Base-by-base conservation (phyloP, 2,797 vertebrate species). In the Melanotaenia nigrans region DNA sequence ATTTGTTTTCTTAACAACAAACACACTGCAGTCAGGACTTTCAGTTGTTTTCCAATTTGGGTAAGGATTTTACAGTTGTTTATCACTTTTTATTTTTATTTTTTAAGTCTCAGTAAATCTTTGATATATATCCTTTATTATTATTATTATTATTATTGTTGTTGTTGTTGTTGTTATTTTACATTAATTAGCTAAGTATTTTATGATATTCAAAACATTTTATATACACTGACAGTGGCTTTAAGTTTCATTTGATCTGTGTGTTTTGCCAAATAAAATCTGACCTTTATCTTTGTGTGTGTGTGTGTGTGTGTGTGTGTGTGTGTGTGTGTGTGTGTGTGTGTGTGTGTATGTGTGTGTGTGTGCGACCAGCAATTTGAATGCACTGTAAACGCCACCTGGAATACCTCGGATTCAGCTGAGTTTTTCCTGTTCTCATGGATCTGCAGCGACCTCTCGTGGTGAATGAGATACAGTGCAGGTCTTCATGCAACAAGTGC, bases 361-460 rank as follows among this genome's bases (percentile, higher is more conserved):
- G 53, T 9, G 42, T 9, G 32, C 12, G 14, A 20, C 3, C 4
- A 54, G 10, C 22, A 22, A 13, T 53, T 22, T 51, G 22, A 51
- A 53, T 4, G 22, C 49, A 24, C 2, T 3, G 3, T 53, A 53
- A 53, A 53, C 47, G 8, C 22, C 1, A 14, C 22, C 4, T 35
- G 13, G 59, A 61, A 45, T 10, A 40, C 68, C 18, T 35, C 49
- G 6, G 18, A 28, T 7, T 12, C 11, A 2, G 4, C 38, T 62
- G 0, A 22, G 6, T 1, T 28, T 9, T 28, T 42, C 61, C 45
- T 35, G 14, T 22, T 59, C 20, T 42, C n/a, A 16, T 68, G 68
- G 81, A 72, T 30, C 75, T 75, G 30, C 38, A 73, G 47, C 80
- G 35, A 75, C 76, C 65, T 73, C 79, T 2, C 59, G 71, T 77